Evolutionary conservation across 1,140 invertebrate genomes (phyloP).

Genomic region (Lerema accius): DNA sequence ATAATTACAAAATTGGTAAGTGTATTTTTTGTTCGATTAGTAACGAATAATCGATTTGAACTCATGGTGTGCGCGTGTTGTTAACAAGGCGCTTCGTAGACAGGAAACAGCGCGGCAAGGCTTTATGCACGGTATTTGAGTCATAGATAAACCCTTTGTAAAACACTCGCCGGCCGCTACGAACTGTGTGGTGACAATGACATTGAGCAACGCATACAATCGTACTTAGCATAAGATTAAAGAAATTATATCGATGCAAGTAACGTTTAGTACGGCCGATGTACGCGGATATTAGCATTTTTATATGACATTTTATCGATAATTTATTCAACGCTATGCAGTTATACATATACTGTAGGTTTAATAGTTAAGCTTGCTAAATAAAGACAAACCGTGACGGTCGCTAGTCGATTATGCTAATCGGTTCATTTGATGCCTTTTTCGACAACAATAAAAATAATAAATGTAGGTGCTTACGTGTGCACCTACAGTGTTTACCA

Average conservation of each 20-base stretch:
- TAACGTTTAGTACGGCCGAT: conserved; percentile 32
- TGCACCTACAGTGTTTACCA: conserved; percentile 28
- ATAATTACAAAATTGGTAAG: background rate
- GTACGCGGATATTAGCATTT: conserved; percentile 48
- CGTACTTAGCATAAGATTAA: conserved; percentile 48
- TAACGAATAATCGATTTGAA: conserved; percentile 5
- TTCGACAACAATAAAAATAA: conserved; percentile 52
- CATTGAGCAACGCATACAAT: conserved; percentile 57
- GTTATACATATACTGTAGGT: conserved; percentile 43
- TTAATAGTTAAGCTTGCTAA: conserved; percentile 55
- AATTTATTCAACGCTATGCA: conserved; percentile 56
- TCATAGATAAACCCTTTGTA: conserved; percentile 51
- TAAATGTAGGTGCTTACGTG: conserved; percentile 33
- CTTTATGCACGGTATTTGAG: conserved; percentile 51
- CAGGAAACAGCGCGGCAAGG: conserved; percentile 42
- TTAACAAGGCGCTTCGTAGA: conserved; percentile 34
- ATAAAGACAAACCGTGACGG: conserved; percentile 60
- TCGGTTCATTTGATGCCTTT: conserved; percentile 64
- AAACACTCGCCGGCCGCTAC: conserved; percentile 19
- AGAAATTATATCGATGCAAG: conserved; percentile 42
- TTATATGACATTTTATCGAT: conserved; percentile 60
- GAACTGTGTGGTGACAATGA: conserved; percentile 47
- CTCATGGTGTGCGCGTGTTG: conserved; percentile 36
- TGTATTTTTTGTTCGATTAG: conserved; percentile 19
- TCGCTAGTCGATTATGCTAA: conserved; percentile 64